phyloP scores from a whole-genome alignment of 2,888 invertebrate genomes.

The Lithophane ornitopus region DNA sequence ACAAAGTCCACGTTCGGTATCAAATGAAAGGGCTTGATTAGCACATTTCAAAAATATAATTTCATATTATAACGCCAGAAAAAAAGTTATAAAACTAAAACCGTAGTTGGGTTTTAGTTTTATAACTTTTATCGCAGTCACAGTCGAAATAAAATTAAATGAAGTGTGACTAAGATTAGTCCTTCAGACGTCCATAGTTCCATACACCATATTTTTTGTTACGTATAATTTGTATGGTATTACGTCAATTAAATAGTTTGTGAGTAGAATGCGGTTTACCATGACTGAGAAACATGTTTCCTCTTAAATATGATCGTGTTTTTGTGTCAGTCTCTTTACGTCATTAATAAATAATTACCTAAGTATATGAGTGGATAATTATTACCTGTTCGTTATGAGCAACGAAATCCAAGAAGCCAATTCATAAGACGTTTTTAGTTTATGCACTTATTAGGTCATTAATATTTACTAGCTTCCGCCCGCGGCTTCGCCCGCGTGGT shows the following conservation, averaged over 20 bases:
- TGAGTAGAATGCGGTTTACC: constrained; percentile 63
- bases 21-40: too few relatives aligned
- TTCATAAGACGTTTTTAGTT: background rate
- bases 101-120: too few relatives aligned
- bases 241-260: constrained; percentile 51
- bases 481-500: too few relatives aligned
- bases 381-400: constrained; percentile 27
- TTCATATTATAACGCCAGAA: too few relatives aligned
- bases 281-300: constrained; percentile 64
- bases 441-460: background rate
- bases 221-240: constrained; percentile 30
- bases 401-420: constrained; percentile 16
- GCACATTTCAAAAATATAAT: too few relatives aligned
- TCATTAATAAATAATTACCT: constrained; percentile 45
- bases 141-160: background rate
- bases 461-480: too few relatives aligned
- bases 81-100: too few relatives aligned
- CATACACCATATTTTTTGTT: constrained; percentile 18
- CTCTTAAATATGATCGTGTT: constrained; percentile 56
- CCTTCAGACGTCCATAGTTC: constrained; percentile 11
- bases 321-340: constrained; percentile 55
- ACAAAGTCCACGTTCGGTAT: too few relatives aligned
- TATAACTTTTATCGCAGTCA: too few relatives aligned
- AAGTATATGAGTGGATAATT: constrained; percentile 6
- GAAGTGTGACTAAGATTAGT: background rate